Conservation (phyloP, 2,113 vertebrate genomes). For the Argyrosomus japonicus region DNA sequence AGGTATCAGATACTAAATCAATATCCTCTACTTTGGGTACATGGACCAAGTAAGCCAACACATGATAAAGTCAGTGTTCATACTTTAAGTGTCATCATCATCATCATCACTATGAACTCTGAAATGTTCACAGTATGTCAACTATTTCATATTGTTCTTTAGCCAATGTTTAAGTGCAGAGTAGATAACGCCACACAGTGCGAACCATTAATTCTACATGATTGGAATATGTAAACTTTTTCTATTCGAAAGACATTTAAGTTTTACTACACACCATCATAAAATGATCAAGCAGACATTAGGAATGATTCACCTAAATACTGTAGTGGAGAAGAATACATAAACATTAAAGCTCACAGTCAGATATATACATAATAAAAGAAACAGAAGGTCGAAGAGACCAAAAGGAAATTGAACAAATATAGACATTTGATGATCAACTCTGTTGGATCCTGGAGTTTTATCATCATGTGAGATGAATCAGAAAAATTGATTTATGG, state of each 20-base stretch:
- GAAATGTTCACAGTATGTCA: not conserved
- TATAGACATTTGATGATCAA: constrained; percentile 17
- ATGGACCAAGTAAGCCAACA: not conserved
- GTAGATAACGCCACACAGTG: not conserved
- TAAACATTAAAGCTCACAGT: constrained; percentile 33
- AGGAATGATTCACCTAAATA: constrained; percentile 13
- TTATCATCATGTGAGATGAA: not conserved
- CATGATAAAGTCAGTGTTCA: not conserved
- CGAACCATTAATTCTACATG: not conserved
- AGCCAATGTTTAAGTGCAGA: constrained; percentile 34
- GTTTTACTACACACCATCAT: not conserved
- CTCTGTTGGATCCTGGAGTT: constrained; percentile 15
- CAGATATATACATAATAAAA: constrained; percentile 55
- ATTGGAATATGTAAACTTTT: constrained; percentile 31
- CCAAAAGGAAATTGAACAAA: constrained; percentile 6
- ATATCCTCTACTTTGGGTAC: not conserved
- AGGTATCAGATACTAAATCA: constrained; percentile 4
- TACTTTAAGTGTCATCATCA: not conserved
- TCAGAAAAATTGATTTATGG: constrained; percentile 19
- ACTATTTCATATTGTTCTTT: constrained; percentile 27
- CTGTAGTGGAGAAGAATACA: not conserved
- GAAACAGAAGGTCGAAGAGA: constrained; percentile 27
- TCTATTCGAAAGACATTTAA: not conserved
- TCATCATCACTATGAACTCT: not conserved
- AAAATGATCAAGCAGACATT: not conserved